Evolutionary conservation across 1,140 invertebrate genomes (phyloP), one percentile per base, ranked within the genome.

Genomic region (Oncopodura yosiiana): DNA sequence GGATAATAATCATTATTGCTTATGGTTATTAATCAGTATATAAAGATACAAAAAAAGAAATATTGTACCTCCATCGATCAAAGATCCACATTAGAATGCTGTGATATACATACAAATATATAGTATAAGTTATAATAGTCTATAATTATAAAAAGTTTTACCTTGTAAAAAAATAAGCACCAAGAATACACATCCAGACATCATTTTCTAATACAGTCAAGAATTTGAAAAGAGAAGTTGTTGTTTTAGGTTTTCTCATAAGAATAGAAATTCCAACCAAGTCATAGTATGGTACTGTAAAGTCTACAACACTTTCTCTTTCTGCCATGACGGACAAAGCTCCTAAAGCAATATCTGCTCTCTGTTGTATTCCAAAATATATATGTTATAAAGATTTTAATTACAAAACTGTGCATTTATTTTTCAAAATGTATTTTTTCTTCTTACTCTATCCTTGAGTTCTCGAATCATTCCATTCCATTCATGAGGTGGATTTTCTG

Each of bases 171-270:
- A 94, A 86, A 69, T 95, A 98, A 0, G 94, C 92, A 0, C 82
- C 91, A 43, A 97, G 73, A 65, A 97, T 96, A 64, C 91, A 95
- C 6, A 90, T 75, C 94, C 94, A 98, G 0, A 98, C 94, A 61
- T 92, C 85, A 56, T 85, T 85, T 69, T 98, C 94, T 49, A 98
- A 72, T 4, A 98, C 94, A 1, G 90, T 94, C 21, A 98, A 77
- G 68, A 98, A 98, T 74, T 96, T 96, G 71, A 97, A 96, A 4
- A 97, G 74, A 0, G 90, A 94, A 6, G 87, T 92, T 26, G 81
- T 79, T 0, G 78, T 75, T 62, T 82, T 81, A 0, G 84, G 81
- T 64, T 87, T 80, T 64, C 82, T 82, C 84, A 92, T 91, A 61
- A 95, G 73, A 61, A 95, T 94, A 0, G 87, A 89, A 19, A 94